Conservation (phyloP, 2,113 vertebrate species). For the Sinocyclocheilus maitianheensis region DNA sequence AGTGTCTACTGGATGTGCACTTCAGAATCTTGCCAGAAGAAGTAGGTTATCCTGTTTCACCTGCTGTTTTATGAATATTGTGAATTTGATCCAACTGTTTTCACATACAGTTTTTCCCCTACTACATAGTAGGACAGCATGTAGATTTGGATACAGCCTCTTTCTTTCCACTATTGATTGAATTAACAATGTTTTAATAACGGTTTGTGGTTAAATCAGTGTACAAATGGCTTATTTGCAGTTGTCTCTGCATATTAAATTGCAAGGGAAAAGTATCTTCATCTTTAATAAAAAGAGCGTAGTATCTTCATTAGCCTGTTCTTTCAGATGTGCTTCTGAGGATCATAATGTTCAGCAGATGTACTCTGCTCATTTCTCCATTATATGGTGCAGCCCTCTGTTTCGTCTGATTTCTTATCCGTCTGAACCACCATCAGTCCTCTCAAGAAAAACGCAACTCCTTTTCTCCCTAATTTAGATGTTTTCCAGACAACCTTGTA, state of each 20-base stretch:
- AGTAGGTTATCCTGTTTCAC: too few relatives aligned
- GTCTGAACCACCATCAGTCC: conserved; percentile 36
- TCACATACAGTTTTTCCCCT: too few relatives aligned
- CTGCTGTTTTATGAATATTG: too few relatives aligned
- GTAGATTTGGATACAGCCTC: too few relatives aligned
- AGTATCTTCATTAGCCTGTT: background rate
- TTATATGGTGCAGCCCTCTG: background rate
- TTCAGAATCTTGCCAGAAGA: too few relatives aligned
- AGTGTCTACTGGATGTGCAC: too few relatives aligned
- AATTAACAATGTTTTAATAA: background rate
- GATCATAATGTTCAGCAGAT: conserved; percentile 20
- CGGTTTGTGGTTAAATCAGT: background rate
- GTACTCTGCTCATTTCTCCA: conserved; percentile 15
- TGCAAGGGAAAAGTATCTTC: background rate
- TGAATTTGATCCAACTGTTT: too few relatives aligned
- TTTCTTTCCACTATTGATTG: too few relatives aligned
- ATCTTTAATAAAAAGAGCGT: background rate
- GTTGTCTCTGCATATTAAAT: background rate
- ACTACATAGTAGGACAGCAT: too few relatives aligned
- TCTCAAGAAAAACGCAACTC: conserved; percentile 36
- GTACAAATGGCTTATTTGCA: background rate
- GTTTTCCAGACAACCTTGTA: conserved; percentile 56
- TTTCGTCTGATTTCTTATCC: conserved; percentile 42
- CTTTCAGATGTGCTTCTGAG: conserved; percentile 7
- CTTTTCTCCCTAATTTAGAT: conserved; percentile 46